Base-by-base conservation (phyloP, 2,888 invertebrate species). In the Plebejus argus region DNA sequence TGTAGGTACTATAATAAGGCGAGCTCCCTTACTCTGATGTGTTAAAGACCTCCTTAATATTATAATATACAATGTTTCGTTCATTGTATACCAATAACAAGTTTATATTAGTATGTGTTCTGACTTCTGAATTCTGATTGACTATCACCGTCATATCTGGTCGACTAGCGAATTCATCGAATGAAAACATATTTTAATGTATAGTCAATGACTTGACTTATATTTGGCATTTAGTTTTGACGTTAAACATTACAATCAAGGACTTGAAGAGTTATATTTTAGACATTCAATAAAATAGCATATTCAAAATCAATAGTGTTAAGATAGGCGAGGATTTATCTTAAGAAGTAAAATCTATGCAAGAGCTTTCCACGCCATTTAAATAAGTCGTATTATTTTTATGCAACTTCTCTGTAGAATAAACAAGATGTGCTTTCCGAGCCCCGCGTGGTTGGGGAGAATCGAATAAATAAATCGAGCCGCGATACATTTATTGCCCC, bases 381-480 rank as follows among this genome's bases (percentile, higher is more conserved):
- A 66, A 66, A 66, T 66, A 66, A 66, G 66, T 66, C 66, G 66
- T 66, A 66, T 66, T 15, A 15, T 66, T 66, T 66, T 66, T 66
- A 66, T 66, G 66, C 66, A 66, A 66, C 66, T 49, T 53, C 74
- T 49, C 23, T 18, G 39, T 45, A 74, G 70, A 71, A 76, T 53
- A 71, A 74, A 77, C 71, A 58, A 61, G 58, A 58, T 58, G 39
- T 58, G 61, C 39, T 45, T 77, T 74, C 53, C 12, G 71, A 77
- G 56, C 28, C 35, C 56, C 12, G 56, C 49, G 23, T 12, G 66
- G 77, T 23, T 45, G n/a, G 33, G 61, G 74, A 23, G 74, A 66
- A 74, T 61, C 58, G 61, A 61, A 76, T 76, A 74, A 77, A 77
- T 77, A 77, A 77, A 77, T 74, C 77, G 77, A 74, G 77, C 20